Percentiles rank a stretch among this genome's conserved stretches.
These are phyloP conservation scores for Oryzias celebensis DNA, from an alignment of 2,113 vertebrate species.

Conservation along the genomic window DNA sequence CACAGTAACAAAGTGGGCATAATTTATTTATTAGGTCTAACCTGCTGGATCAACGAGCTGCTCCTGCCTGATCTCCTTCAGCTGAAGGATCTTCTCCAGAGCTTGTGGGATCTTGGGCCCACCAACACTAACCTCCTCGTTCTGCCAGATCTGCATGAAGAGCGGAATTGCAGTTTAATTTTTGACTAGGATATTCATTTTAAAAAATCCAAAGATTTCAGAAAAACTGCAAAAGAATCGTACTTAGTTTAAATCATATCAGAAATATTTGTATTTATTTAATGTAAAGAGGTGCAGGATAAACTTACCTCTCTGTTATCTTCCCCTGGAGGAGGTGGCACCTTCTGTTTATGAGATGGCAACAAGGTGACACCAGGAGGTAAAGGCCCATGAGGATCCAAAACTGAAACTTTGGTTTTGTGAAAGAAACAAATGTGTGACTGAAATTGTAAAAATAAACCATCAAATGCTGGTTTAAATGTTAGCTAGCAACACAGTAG, in stretches of 20 bases:
- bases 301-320: slow-evolving; percentile 82
- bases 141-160: slow-evolving; percentile 71
- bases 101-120: slow-evolving; percentile 92
- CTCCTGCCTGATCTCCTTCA: slow-evolving; percentile 92
- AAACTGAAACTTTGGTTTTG: slow-evolving; percentile 20
- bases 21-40: slow-evolving; percentile 15
- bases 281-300: accelerated
- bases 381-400: slow-evolving; percentile 67
- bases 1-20: too few species aligned
- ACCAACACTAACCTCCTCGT: slow-evolving; percentile 78
- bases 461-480: neutral
- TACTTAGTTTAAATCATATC: neutral
- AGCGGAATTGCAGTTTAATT: neutral
- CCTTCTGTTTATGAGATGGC: slow-evolving; percentile 72
- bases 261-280: neutral
- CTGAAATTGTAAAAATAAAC: neutral
- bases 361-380: slow-evolving; percentile 81
- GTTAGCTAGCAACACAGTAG: neutral
- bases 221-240: too few species aligned
- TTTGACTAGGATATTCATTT: too few species aligned
- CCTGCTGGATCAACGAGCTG: slow-evolving; percentile 81
- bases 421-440: neutral
- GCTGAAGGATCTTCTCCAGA: slow-evolving; percentile 91
- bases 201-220: too few species aligned
- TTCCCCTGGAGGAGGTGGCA: slow-evolving; percentile 86